These are phyloP conservation scores for Tinea pellionella DNA, from an alignment of 2,888 invertebrate genomes.

Conservation along the genomic window DNA sequence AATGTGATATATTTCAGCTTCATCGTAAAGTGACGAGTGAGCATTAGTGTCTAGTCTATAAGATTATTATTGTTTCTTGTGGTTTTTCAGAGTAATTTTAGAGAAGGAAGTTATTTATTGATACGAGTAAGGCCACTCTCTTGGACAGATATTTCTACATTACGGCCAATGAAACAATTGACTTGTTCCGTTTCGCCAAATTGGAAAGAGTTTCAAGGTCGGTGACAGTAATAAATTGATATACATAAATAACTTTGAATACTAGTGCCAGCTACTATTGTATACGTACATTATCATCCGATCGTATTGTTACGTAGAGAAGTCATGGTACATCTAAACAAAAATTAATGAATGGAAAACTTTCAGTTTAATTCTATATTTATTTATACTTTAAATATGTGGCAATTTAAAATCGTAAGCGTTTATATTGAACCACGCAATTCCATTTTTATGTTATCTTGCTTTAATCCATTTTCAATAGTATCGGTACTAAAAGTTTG, in stretches of 20 bases:
- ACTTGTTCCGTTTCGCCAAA: constrained; percentile 40
- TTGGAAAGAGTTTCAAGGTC: constrained; percentile 42
- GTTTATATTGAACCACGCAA: too few species aligned
- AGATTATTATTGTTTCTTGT: neutral
- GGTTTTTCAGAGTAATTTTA: neutral
- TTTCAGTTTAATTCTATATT: too few species aligned
- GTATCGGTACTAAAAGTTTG: neutral
- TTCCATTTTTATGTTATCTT: neutral
- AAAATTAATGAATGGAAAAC: too few species aligned
- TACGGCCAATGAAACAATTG: constrained; percentile 40
- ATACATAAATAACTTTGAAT: constrained; percentile 31
- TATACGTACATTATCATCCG: constrained; percentile 1
- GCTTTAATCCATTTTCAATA: neutral
- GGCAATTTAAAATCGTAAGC: too few species aligned
- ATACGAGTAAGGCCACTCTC: constrained; percentile 28
- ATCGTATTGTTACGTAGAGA: neutral
- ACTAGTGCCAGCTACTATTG: constrained; percentile 10
- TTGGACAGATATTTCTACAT: constrained; percentile 42
- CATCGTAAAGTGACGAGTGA: neutral
- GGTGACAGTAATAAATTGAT: constrained; percentile 44
- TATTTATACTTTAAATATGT: too few species aligned
- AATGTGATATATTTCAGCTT: neutral
- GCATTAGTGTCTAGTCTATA: neutral
- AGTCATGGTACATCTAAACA: neutral
- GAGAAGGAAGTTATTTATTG: neutral